These are phyloP conservation scores for Acipenser oxyrinchus DNA, from an alignment of 2,797 vertebrate species.

Conservation along the genomic window DNA sequence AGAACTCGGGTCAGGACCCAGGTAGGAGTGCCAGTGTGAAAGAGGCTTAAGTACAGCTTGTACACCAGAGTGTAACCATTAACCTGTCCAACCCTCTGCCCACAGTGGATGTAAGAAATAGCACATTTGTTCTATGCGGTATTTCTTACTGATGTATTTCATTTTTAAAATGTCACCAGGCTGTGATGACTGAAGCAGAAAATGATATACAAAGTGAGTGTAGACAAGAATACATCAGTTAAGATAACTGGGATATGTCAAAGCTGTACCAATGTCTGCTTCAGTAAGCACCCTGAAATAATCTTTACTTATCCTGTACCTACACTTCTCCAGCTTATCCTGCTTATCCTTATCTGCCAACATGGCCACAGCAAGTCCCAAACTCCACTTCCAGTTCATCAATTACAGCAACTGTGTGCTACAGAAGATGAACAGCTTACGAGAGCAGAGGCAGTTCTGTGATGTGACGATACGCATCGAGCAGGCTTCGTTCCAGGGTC, in stretches of 20 bases:
- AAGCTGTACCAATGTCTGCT: background rate
- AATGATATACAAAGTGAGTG: no score
- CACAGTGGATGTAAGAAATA: no score
- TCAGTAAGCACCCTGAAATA: background rate
- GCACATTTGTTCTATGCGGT: no score
- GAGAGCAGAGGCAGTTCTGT: conserved; percentile 69
- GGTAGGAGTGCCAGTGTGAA: no score
- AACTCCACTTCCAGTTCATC: conserved; percentile 65
- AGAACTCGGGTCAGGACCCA: no score
- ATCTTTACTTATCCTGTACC: background rate
- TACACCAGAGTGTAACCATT: no score
- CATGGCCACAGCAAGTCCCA: background rate
- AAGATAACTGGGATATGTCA: background rate
- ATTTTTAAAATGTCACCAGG: no score
- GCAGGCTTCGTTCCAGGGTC: conserved; percentile 65
- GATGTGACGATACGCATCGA: conserved; percentile 69
- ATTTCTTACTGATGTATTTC: no score
- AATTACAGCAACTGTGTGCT: conserved; percentile 62
- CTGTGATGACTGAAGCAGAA: no score
- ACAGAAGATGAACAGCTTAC: conserved; percentile 68
- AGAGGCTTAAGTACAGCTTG: no score
- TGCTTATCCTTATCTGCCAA: background rate
- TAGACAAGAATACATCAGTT: background rate
- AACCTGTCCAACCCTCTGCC: no score
- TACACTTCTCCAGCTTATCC: background rate